Evolutionary conservation across 2,797 vertebrate genomes (phyloP), one percentile per base, ranked within the genome.

Genomic region (Gymnocypris eckloni): DNA sequence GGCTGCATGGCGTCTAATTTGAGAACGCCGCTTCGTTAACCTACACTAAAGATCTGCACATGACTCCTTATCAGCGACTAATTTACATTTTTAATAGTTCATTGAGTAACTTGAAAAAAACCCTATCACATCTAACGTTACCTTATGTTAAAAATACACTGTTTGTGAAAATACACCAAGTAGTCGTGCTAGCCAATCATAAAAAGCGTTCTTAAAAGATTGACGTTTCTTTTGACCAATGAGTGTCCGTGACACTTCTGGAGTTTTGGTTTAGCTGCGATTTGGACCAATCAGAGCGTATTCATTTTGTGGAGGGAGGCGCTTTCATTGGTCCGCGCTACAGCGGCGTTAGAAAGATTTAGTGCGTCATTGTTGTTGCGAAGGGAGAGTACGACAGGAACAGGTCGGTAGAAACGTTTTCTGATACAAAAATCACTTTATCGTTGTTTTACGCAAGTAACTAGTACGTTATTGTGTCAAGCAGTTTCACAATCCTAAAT

Each of bases 231-330:
- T n/a, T 3, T 9, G 87, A 4, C 93, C 92, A 95, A 95, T 94
- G 0, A 25, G 0, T 3, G 16, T 15, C 2, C 20, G 33, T 4
- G 54, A 52, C n/a, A n/a, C n/a, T 66, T 10, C 3, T 22, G 1
- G 0, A 0, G 1, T 22, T 33, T 73, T 61, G 80, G 0, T 84
- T 1, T 8, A 56, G 2, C n/a, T 1, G 25, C 52, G 15, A 0
- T 0, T 11, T 88, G 43, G 77, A 52, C 95, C 95, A 95, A 96
- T 95, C 86, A 87, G 12, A 15, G 3, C n/a, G 1, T 22, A 15
- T 3, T 0, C 4, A 2, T 1, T 64, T 70, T 86, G 45, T 85
- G 83, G 86, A 83, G 86, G 89, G 83, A 52, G 54, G 81, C 4
- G 33, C 28, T 69, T 43, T 87, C n/a, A 89, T 85, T 87, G 77